Conservation (phyloP, 2,797 vertebrate genomes). For the Clarias platycephalus region DNA sequence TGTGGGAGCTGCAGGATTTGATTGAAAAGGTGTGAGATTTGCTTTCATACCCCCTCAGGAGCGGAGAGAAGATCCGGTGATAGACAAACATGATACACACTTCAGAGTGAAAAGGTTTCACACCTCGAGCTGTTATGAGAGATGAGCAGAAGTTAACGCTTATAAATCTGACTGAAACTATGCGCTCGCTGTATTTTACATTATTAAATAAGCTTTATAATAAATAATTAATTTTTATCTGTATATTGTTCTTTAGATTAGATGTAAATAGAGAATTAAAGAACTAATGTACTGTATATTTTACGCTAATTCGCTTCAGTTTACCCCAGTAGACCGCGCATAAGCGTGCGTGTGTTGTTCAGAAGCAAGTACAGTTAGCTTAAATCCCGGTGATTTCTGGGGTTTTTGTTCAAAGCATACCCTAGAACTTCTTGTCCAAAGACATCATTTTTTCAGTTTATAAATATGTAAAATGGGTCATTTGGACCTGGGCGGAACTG, state of each 20-base stretch:
- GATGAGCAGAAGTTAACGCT: constrained; percentile 1
- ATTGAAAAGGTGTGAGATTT: constrained; percentile 40
- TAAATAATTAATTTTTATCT: not conserved
- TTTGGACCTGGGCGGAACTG: constrained; percentile 10
- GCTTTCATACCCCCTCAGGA: constrained; percentile 39
- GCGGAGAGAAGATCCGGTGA: constrained; percentile 12
- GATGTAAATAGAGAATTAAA: too few species aligned
- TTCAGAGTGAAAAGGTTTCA: constrained; percentile 25
- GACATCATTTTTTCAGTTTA: not conserved
- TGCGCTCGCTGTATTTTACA: not conserved
- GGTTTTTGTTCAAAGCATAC: not conserved
- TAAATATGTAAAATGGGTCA: constrained; percentile 33
- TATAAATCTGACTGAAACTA: constrained; percentile 13
- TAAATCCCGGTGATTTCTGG: too few species aligned
- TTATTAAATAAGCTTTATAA: not conserved
- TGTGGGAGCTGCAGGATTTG: constrained; percentile 33
- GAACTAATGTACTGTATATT: not conserved
- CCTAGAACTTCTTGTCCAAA: not conserved
- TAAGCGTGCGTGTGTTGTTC: not conserved
- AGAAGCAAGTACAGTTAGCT: not conserved
- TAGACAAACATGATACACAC: constrained; percentile 31
- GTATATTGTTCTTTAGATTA: not conserved
- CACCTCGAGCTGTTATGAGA: constrained; percentile 25
- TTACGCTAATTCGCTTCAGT: not conserved
- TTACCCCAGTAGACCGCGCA: not conserved